Evolutionary conservation across 2,888 invertebrate species (phyloP).

Genomic region (Cryptus viduatorius): DNA sequence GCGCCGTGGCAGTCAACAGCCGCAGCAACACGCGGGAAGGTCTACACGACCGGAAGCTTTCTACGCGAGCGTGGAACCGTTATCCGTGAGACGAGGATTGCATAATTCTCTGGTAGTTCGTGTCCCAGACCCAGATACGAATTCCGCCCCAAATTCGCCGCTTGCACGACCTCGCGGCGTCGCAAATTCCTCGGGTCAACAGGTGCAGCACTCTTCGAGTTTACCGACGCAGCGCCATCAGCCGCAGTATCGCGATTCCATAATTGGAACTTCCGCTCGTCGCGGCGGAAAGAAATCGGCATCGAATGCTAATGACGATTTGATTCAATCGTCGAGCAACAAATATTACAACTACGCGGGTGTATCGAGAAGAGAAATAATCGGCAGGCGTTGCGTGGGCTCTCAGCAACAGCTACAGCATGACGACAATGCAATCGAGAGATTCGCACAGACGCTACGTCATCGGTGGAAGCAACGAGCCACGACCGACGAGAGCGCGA

Average conservation of each 20-base stretch:
- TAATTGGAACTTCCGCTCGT: slow-evolving; percentile 49
- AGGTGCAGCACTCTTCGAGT: slow-evolving; percentile 40
- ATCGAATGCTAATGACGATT: slow-evolving; percentile 24
- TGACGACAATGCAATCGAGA: slow-evolving; percentile 71
- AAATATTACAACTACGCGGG: slow-evolving; percentile 53
- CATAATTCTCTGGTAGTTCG: slow-evolving; percentile 75
- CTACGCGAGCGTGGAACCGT: slow-evolving; percentile 79
- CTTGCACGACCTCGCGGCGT: slow-evolving; percentile 9
- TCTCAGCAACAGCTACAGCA: slow-evolving; percentile 25
- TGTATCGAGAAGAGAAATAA: slow-evolving; percentile 68
- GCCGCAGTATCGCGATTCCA: slow-evolving; percentile 29
- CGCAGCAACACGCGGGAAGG: slow-evolving; percentile 29
- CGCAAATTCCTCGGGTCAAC: slow-evolving; percentile 41
- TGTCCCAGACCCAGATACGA: slow-evolving; percentile 79
- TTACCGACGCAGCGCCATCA: slow-evolving; percentile 37
- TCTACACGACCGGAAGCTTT: slow-evolving; percentile 75
- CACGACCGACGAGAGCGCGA: slow-evolving; percentile 34
- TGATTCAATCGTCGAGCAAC: slow-evolving; percentile 32
- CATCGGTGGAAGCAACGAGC: slow-evolving; percentile 68
- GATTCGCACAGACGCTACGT: slow-evolving; percentile 72
- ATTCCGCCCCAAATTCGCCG: slow-evolving; percentile 74
- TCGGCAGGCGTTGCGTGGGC: slow-evolving; percentile 64
- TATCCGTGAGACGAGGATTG: slow-evolving; percentile 79
- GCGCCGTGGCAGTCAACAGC: slow-evolving; percentile 32
- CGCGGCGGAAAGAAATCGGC: slow-evolving; percentile 50